These are phyloP conservation scores for Malurus splendens DNA, from an alignment of 2,797 vertebrate genomes.

Conservation along the genomic window DNA sequence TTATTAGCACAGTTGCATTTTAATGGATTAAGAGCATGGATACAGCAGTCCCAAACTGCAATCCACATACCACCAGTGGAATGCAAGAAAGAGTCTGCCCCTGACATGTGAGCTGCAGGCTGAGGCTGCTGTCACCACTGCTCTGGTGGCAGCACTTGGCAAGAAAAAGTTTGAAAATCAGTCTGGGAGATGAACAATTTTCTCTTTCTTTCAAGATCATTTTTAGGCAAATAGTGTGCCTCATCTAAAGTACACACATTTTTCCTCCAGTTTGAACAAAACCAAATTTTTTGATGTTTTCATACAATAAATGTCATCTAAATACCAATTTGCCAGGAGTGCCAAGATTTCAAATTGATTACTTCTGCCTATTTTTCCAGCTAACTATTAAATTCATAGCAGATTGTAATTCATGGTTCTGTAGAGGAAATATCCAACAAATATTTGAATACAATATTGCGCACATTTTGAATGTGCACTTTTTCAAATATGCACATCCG, in stretches of 20 bases:
- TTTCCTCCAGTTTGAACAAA: not conserved
- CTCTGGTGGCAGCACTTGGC: not conserved
- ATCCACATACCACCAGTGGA: not conserved
- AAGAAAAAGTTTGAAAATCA: not conserved
- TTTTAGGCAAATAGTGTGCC: not conserved
- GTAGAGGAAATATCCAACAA: not conserved
- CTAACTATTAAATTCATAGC: not conserved
- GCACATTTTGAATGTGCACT: not conserved
- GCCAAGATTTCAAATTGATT: not conserved
- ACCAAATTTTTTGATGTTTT: constrained; percentile 2
- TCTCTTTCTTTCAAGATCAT: not conserved
- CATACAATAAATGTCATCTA: not conserved
- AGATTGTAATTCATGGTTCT: not conserved
- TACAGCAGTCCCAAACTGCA: not conserved
- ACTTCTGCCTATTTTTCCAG: constrained; percentile 14
- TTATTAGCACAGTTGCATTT: constrained; percentile 1
- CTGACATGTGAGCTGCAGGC: not conserved
- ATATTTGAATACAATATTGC: not conserved
- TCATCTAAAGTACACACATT: not conserved
- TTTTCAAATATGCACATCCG: not conserved
- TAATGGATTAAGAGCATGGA: not conserved
- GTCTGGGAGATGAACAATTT: not conserved
- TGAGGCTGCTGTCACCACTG: not conserved
- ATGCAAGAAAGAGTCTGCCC: not conserved
- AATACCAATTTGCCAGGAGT: not conserved